These are phyloP conservation scores for Sylvietta virens DNA, from an alignment of 2,113 vertebrate genomes.

Conservation along the genomic window DNA sequence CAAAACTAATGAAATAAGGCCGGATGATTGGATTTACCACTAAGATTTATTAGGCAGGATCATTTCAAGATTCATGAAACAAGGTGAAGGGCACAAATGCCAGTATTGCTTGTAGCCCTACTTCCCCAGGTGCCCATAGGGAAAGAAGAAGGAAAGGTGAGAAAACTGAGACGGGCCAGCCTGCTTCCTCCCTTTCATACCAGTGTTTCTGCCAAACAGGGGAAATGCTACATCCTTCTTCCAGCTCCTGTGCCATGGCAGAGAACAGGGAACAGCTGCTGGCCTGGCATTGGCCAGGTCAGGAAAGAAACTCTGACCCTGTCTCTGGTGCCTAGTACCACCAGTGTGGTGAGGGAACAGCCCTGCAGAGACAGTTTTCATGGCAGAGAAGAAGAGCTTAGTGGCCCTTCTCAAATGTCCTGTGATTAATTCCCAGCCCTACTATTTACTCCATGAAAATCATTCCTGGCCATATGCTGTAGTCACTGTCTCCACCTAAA, in stretches of 20 bases:
- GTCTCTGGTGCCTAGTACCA: background rate
- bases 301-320: background rate
- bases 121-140: background rate
- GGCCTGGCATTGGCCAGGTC: background rate
- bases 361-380: background rate
- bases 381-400: background rate
- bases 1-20: conserved; percentile 30
- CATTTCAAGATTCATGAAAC: background rate
- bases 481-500: background rate
- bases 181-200: background rate
- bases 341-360: background rate
- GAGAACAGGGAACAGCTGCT: background rate
- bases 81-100: background rate
- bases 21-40: background rate
- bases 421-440: background rate
- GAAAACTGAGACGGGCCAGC: background rate
- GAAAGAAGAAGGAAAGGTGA: background rate
- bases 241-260: background rate
- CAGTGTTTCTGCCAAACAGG: background rate
- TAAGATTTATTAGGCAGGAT: background rate
- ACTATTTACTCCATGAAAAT: background rate
- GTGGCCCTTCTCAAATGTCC: background rate
- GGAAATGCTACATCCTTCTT: background rate
- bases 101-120: background rate
- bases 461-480: background rate